Evolutionary conservation across 2,113 vertebrate species (phyloP), one percentile per base, ranked within the genome.

Genomic region (Mastomys coucha): DNA sequence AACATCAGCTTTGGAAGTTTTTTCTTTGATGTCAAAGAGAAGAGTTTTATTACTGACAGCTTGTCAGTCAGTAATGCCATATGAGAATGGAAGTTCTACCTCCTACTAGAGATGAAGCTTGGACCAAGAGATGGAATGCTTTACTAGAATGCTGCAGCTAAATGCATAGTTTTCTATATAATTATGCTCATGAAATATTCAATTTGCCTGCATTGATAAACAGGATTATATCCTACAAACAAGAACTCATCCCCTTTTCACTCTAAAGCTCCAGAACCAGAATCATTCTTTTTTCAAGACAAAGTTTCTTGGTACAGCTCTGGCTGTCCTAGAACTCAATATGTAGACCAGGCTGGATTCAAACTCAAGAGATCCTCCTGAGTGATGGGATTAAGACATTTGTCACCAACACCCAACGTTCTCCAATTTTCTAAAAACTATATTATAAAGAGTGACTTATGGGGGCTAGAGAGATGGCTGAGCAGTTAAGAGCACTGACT

Each of bases 121-220:
- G 60, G 45, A 31, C 45, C 97, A 91, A 92, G 26, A 98, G 97
- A 98, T 92, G 96, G 97, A 97, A 96, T 93, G 76, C 87, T 96
- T 96, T 87, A 91, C 75, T 65, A 82, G 88, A 80, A 85, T 36
- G 69, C 75, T 49, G n/a, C 11, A 94, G 31, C 33, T 92, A 87
- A 72, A 90, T 24, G 7, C 39, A 39, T 82, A 33, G 88, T 53
- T 13, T 91, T 17, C 49, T 94, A 77, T 28, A 81, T 51, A 70
- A 65, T 84, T 93, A 93, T 69, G 82, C n/a, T 95, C 26, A 28
- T 91, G 45, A 93, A 92, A 67, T 56, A 93, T n/a, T 76, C 69
- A n/a, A 39, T 73, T 51, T 80, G 63, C 56, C 84, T 45, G 42
- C 42, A 2, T 19, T 85, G 53, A 33, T 39, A 12, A 28, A 96